Evolutionary conservation across 2,113 vertebrate genomes (phyloP).

Genomic region (Platichthys stellatus): DNA sequence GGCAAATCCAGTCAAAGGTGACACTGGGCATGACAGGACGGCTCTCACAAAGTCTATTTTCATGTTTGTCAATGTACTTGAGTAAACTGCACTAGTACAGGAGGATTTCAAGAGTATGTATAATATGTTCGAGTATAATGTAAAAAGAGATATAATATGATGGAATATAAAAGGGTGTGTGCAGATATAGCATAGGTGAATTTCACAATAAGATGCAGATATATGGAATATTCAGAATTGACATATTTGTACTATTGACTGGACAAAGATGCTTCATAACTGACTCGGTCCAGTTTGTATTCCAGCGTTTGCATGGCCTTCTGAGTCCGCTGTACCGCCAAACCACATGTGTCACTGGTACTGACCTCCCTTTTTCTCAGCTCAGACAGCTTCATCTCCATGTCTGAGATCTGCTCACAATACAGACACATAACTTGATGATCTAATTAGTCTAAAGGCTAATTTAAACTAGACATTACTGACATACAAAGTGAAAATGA

Average conservation of each 20-base stretch:
- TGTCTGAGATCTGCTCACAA: conserved; percentile 78
- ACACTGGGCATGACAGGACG: too few relatives aligned
- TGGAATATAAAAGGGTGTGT: too few relatives aligned
- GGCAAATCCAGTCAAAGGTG: too few relatives aligned
- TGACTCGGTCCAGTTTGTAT: conserved; percentile 87
- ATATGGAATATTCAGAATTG: too few relatives aligned
- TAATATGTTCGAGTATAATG: too few relatives aligned
- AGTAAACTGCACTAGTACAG: too few relatives aligned
- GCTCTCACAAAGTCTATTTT: too few relatives aligned
- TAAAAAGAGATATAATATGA: too few relatives aligned
- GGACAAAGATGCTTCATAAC: conserved; percentile 12
- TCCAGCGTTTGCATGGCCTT: conserved; percentile 81
- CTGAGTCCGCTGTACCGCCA: conserved; percentile 42
- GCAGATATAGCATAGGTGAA: too few relatives aligned
- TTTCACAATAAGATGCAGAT: too few relatives aligned
- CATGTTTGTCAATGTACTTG: too few relatives aligned
- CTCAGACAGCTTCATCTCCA: conserved; percentile 72
- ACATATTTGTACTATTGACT: neutral
- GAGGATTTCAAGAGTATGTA: too few relatives aligned
- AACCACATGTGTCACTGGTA: conserved; percentile 51
- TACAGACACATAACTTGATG: conserved; percentile 9
- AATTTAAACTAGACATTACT: neutral
- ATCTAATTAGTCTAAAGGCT: neutral
- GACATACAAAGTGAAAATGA: neutral
- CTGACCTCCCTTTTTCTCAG: conserved; percentile 46